Evolutionary conservation across 2,888 invertebrate species (phyloP).

Genomic region (Sinelater perroti): DNA sequence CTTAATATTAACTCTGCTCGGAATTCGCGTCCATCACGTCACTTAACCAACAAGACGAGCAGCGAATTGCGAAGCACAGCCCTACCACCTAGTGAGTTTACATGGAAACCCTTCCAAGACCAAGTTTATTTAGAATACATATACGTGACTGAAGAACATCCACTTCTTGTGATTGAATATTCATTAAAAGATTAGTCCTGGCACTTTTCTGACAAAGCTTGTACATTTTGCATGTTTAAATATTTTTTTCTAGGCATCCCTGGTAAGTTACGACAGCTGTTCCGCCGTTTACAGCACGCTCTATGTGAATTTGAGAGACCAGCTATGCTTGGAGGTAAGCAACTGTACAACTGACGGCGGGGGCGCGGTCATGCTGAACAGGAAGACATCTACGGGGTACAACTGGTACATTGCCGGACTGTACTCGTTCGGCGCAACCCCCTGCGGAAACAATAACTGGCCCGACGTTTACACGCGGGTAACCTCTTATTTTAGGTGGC

Average conservation of each 20-base stretch:
- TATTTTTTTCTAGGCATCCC: constrained; percentile 57
- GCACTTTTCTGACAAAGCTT: too few species aligned
- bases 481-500: constrained; percentile 67
- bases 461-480: constrained; percentile 72
- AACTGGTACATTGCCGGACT: constrained; percentile 66
- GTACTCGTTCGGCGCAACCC: constrained; percentile 69
- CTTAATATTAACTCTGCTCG: too few species aligned
- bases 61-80: too few species aligned
- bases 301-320: constrained; percentile 61
- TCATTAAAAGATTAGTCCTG: too few species aligned
- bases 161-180: too few species aligned
- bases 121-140: too few species aligned
- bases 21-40: too few species aligned
- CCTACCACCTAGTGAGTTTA: too few species aligned
- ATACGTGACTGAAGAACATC: too few species aligned
- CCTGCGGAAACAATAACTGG: constrained; percentile 64
- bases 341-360: constrained; percentile 73
- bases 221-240: too few species aligned
- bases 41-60: too few species aligned
- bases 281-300: constrained; percentile 62
- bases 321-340: constrained; percentile 65
- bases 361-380: constrained; percentile 66
- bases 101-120: too few species aligned
- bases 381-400: constrained; percentile 50
- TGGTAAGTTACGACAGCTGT: constrained; percentile 63